Percentiles rank a stretch among this genome's conserved stretches.
These are phyloP conservation scores for Sterrhoptilus dennistouni DNA, from an alignment of 2,113 vertebrate species.

Conservation along the genomic window DNA sequence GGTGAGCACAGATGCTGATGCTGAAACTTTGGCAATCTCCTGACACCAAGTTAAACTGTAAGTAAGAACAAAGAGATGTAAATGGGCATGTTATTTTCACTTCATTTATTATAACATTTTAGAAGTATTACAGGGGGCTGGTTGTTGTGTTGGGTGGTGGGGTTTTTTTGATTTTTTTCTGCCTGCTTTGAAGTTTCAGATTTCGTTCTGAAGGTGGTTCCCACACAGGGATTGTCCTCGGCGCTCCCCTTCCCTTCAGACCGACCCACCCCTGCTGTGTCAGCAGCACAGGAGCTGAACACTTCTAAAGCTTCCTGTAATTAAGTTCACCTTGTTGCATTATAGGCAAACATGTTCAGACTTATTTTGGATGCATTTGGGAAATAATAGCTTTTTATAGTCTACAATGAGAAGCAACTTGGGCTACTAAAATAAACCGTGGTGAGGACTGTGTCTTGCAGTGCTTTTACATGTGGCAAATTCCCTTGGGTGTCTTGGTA, in stretches of 20 bases:
- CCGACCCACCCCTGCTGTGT: neutral
- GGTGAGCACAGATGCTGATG: conserved; percentile 8
- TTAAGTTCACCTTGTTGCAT: conserved; percentile 52
- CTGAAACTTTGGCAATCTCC: conserved; percentile 51
- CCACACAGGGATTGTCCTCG: conserved; percentile 32
- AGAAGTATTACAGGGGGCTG: neutral
- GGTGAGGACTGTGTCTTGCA: neutral
- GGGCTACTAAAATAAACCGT: conserved; percentile 10
- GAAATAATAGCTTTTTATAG: conserved; percentile 48
- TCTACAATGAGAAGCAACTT: neutral
- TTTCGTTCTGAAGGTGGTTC: conserved; percentile 36
- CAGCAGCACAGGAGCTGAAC: conserved; percentile 28
- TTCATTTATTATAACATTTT: conserved; percentile 34
- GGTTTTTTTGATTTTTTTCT: too few relatives aligned
- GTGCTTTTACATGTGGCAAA: neutral
- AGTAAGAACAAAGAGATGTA: conserved; percentile 68
- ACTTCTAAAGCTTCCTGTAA: conserved; percentile 52
- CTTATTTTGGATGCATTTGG: conserved; percentile 48
- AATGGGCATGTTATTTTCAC: conserved; percentile 50
- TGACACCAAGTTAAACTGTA: conserved; percentile 29
- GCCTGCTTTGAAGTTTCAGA: conserved; percentile 40
- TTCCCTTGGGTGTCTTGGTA: neutral
- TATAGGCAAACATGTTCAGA: conserved; percentile 36
- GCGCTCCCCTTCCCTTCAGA: neutral
- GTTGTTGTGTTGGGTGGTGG: neutral